phyloP scores from a whole-genome alignment of 2,888 invertebrate genomes.

The Athripsodes cinereus region DNA sequence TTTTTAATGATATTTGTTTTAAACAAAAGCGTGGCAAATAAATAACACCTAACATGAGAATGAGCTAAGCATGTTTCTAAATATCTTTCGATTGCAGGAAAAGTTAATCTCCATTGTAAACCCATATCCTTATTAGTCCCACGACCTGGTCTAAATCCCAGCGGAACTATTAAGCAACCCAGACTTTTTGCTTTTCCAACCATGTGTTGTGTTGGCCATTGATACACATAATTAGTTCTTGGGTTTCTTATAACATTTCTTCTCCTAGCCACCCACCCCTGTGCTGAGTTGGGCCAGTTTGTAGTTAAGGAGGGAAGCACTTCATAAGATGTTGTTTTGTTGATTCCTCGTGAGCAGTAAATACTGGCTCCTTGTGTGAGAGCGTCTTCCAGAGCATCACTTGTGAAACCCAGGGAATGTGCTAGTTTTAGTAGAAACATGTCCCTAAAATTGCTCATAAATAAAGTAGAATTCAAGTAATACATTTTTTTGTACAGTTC shows the following conservation, averaged over 20 bases:
- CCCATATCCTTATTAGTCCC: conserved; percentile 55
- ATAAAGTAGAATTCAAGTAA: conserved; percentile 59
- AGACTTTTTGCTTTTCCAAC: conserved; percentile 58
- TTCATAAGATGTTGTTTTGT: conserved; percentile 51
- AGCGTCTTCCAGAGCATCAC: conserved; percentile 48
- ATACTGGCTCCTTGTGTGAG: conserved; percentile 61
- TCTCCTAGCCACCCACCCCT: conserved; percentile 59
- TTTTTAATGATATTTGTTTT: conserved; percentile 68
- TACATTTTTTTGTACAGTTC: conserved; percentile 43
- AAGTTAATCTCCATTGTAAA: conserved; percentile 73
- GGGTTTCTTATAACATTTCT: conserved; percentile 52
- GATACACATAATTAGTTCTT: conserved; percentile 51
- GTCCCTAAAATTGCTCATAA: conserved; percentile 64
- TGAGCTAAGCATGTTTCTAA: conserved; percentile 66
- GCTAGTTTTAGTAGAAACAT: conserved; percentile 58
- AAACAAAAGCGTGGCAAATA: conserved; percentile 62
- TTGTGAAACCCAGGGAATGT: conserved; percentile 50
- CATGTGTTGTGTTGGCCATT: conserved; percentile 66
- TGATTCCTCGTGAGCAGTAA: conserved; percentile 48
- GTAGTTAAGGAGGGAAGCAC: conserved; percentile 64
- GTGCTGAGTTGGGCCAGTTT: conserved; percentile 68
- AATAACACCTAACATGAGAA: conserved; percentile 64
- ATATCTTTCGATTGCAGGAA: conserved; percentile 70
- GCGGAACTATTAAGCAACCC: conserved; percentile 65
- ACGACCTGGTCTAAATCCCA: conserved; percentile 60